Conservation (phyloP, 2,113 vertebrate species). For the Tupaia tana region DNA sequence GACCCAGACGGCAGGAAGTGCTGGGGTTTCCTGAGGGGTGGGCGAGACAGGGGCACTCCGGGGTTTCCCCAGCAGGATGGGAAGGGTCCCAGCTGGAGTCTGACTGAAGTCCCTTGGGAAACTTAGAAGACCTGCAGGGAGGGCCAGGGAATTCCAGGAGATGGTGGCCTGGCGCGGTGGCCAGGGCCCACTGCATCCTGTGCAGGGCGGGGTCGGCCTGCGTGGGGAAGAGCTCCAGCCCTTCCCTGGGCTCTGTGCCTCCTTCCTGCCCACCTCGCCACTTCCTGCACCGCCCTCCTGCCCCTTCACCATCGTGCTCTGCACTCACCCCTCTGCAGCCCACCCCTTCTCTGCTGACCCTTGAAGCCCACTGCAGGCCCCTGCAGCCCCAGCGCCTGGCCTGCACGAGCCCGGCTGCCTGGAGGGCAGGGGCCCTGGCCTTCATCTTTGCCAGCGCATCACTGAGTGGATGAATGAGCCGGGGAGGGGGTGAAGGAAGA, state of each 20-base stretch:
- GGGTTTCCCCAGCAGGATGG: neutral
- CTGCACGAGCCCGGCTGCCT: neutral
- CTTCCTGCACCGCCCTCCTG: neutral
- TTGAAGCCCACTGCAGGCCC: neutral
- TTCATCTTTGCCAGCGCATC: neutral
- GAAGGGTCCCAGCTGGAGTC: neutral
- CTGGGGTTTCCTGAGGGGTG: slow-evolving; percentile 33
- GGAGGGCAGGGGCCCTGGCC: neutral
- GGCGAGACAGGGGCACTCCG: neutral
- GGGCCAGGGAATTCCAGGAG: no score
- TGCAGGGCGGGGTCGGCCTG: neutral
- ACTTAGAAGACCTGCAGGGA: neutral
- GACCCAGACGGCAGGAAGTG: neutral
- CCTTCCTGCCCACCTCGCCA: neutral
- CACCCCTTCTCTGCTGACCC: neutral
- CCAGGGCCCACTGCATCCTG: neutral
- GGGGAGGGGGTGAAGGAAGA: neutral
- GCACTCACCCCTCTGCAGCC: neutral
- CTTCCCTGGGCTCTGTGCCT: neutral
- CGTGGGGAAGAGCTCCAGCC: neutral
- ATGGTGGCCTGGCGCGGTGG: neutral
- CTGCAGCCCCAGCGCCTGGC: neutral
- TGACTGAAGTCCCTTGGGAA: neutral
- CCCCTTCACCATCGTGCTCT: no score
- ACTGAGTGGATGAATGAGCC: neutral